These are phyloP conservation scores for Tauraco erythrolophus DNA, from an alignment of 2,113 vertebrate genomes.

Conservation along the genomic window DNA sequence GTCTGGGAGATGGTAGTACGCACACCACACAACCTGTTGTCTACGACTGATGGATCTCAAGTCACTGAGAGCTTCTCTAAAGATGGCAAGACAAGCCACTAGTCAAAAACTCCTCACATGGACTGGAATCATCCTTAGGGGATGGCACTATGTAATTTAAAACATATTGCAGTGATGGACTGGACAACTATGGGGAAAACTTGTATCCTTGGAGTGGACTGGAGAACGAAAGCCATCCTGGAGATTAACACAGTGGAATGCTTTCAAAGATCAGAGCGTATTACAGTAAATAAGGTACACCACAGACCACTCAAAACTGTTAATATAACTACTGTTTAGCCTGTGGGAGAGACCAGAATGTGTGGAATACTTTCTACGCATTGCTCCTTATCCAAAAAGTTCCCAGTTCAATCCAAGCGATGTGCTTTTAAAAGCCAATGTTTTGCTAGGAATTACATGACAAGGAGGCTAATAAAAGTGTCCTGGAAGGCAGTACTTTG, in stretches of 20 bases:
- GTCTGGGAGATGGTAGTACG: not conserved
- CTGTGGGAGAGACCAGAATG: not conserved
- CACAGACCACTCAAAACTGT: not conserved
- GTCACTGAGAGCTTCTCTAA: constrained; percentile 25
- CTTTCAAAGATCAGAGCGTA: constrained; percentile 18
- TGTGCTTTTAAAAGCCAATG: fast-evolving
- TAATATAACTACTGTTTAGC: not conserved
- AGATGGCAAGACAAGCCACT: not conserved
- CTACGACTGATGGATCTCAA: not conserved
- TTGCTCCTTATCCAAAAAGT: not conserved
- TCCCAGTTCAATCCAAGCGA: not conserved
- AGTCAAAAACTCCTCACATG: not conserved
- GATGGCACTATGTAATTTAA: not conserved
- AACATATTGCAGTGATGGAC: constrained; percentile 1
- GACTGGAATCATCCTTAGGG: not conserved
- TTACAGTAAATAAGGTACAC: not conserved
- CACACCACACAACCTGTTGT: not conserved
- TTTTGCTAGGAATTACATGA: not conserved
- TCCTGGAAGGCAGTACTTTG: not conserved
- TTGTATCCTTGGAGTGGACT: not conserved
- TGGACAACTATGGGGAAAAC: not conserved
- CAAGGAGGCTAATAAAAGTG: not conserved
- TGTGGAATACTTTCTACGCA: not conserved
- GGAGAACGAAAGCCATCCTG: constrained; percentile 22
- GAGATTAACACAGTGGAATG: constrained; percentile 9